Evolutionary conservation across 2,113 vertebrate species (phyloP).

Genomic region (Chaenocephalus aceratus): DNA sequence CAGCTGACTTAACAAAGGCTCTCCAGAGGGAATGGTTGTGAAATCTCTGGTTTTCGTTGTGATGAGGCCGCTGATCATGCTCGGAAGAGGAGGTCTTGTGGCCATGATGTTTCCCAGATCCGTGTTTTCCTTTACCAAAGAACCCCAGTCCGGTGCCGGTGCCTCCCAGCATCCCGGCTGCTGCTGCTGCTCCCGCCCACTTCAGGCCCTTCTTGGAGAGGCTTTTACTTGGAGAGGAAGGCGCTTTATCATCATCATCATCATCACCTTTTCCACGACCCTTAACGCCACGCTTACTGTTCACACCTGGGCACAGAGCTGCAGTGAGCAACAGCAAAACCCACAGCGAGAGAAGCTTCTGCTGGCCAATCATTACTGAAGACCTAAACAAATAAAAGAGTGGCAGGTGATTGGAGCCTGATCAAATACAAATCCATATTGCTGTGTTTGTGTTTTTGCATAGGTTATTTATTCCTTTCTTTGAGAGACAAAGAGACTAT

Average conservation of each 20-base stretch:
- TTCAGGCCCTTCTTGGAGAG: constrained; percentile 78
- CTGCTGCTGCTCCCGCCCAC: constrained; percentile 79
- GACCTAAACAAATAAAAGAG: neutral
- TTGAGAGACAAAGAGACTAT: neutral
- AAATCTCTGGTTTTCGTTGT: constrained; percentile 33
- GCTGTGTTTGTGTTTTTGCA: neutral
- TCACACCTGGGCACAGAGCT: constrained; percentile 62
- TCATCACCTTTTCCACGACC: constrained; percentile 38
- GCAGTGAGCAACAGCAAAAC: constrained; percentile 73
- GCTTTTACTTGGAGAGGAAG: constrained; percentile 53
- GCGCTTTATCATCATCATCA: constrained; percentile 19
- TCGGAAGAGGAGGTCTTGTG: constrained; percentile 35
- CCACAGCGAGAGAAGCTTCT: constrained; percentile 73
- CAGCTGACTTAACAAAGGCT: constrained; percentile 46
- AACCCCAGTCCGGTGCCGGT: constrained; percentile 79
- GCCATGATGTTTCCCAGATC: constrained; percentile 32
- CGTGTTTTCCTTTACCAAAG: constrained; percentile 66
- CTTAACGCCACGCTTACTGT: constrained; percentile 61
- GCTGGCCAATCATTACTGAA: constrained; percentile 61
- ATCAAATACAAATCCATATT: neutral
- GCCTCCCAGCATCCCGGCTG: constrained; percentile 78
- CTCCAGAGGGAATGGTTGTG: constrained; percentile 64
- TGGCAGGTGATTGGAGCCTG: neutral
- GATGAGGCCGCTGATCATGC: constrained; percentile 31
- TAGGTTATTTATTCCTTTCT: neutral